Evolutionary conservation across 2,888 invertebrate genomes (phyloP), one percentile per base, ranked within the genome.

Genomic region (Campopleginae sp.): DNA sequence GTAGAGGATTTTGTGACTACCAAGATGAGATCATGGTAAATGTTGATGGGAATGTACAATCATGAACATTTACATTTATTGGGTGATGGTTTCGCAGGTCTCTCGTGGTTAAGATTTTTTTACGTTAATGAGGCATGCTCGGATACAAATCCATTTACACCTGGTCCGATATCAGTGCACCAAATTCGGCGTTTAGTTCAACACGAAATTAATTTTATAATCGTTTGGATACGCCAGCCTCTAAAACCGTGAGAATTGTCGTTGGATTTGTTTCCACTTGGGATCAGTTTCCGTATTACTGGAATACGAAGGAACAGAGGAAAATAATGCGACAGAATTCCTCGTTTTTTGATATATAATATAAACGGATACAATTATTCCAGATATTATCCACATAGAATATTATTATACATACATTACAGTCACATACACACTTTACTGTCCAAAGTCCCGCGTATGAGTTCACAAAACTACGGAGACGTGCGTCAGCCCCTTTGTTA

Each of bases 311-410:
- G 3, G 51, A 66, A 54, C 19, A 17, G 17, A 12, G 44, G 33
- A 23, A 17, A 71, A 61, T 1, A 54, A 46, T 17, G 8, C 61
- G 48, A 10, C 44, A 54, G 12, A 23, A 17, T 68, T 82, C 6
- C 44, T 81, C 44, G 63, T 71, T 82, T 76, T 79, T 85, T 71
- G 63, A 79, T 82, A 79, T 85, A 82, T 85, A 85, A 82, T 85
- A 79, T 82, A 82, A 85, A 85, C 82, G 82, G 71, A 76, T 82
- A 85, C 85, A 82, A 82, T 51, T 78, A 79, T 79, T 85, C 76
- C 75, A 66, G 70, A 66, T 79, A 85, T 85, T 76, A 70, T 79
- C 78, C 82, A 82, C 79, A 71, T 58, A 76, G 65, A 70, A 66
- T 80, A 42, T 65, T 71, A 75, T 72, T 58, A 65, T 79, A 79